Evolutionary conservation across 1,140 invertebrate species (phyloP).

Genomic region (Akabosia matsudoensis): DNA sequence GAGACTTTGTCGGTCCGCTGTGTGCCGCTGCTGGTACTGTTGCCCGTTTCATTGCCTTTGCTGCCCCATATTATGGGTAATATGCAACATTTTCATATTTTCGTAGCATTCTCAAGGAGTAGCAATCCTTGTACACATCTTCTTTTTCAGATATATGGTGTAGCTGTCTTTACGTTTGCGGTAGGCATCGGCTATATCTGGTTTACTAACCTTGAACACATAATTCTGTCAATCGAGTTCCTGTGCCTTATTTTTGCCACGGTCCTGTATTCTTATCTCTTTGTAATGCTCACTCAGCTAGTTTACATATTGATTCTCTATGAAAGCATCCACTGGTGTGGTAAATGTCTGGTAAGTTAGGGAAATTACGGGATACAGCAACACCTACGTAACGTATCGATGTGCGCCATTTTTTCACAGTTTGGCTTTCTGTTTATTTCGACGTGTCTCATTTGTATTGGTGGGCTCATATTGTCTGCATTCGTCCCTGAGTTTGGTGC

Average conservation of each 20-base stretch:
- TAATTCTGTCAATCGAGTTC: not conserved
- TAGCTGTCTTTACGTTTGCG: not conserved
- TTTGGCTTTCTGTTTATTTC: too few species aligned
- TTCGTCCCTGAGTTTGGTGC: too few species aligned
- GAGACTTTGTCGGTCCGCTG: not conserved
- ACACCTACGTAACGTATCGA: too few species aligned
- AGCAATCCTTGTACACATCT: too few species aligned
- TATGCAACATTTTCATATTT: too few species aligned
- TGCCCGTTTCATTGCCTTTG: not conserved
- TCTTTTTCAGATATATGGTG: not conserved
- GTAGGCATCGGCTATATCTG: not conserved
- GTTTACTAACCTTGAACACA: not conserved
- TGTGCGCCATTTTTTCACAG: too few species aligned
- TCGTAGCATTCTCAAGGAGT: too few species aligned
- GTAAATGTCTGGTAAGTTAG: too few species aligned
- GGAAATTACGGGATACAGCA: too few species aligned
- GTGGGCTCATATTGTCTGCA: too few species aligned
- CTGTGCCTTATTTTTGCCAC: not conserved
- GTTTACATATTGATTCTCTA: not conserved
- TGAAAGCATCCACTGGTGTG: not conserved
- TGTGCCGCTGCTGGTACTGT: slow-evolving; percentile 14
- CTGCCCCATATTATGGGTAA: not conserved
- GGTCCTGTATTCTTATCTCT: not conserved
- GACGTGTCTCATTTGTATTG: too few species aligned
- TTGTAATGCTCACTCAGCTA: not conserved